Conservation (phyloP, 2,113 vertebrate species). For the Protobothrops mucrosquamatus region DNA sequence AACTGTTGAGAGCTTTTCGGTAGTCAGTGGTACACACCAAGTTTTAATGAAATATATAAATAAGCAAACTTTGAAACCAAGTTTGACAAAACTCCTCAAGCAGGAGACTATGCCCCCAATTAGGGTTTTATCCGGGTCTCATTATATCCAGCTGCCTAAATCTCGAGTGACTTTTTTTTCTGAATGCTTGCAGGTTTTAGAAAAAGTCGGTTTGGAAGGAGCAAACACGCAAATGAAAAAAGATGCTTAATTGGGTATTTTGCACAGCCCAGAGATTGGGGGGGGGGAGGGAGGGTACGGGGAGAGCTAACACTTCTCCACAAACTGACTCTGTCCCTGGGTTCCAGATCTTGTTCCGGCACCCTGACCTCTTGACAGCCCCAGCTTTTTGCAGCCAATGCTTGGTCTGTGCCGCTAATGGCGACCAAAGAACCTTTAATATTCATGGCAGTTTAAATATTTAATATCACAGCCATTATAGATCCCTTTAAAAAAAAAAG, state of each 20-base stretch:
- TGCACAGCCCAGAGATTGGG: background rate
- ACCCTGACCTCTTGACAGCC: background rate
- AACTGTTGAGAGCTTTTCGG: background rate
- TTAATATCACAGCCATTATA: background rate
- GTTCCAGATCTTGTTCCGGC: background rate
- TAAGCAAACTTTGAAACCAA: background rate
- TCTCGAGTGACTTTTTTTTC: background rate
- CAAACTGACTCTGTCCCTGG: background rate
- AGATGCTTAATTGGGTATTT: background rate
- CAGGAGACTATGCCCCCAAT: background rate
- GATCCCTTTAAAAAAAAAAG: background rate
- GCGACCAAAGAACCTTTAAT: slow-evolving; percentile 2
- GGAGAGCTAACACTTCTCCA: too few species aligned
- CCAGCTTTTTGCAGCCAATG: background rate
- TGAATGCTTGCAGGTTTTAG: background rate
- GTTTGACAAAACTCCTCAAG: background rate
- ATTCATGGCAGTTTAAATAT: slow-evolving; percentile 17
- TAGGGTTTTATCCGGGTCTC: background rate
- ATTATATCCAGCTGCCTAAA: background rate
- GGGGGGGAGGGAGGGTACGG: accelerated
- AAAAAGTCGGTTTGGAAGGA: background rate
- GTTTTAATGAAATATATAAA: background rate
- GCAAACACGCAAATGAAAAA: background rate
- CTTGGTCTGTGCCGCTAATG: background rate
- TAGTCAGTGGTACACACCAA: background rate